Evolutionary conservation across 1,140 invertebrate genomes (phyloP), one percentile per base, ranked within the genome.

Genomic region (Drosophila neocordata): DNA sequence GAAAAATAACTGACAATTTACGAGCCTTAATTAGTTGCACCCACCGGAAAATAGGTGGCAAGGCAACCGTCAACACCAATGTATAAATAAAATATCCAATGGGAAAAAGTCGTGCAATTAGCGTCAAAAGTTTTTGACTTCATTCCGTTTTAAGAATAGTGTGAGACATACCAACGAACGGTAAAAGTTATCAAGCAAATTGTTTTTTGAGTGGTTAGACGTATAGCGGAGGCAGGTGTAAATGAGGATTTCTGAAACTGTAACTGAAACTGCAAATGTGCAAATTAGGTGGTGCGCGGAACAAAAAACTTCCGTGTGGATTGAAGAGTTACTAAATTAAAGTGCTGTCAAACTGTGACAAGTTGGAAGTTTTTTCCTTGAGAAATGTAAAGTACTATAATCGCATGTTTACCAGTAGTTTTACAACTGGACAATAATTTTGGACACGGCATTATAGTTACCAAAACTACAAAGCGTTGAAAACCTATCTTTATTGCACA

Each of bases 11-110:
- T 64, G 59, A 63, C 68, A 70, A 75, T 85, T 85, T 82, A 79
- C 65, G 78, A 78, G 63, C 68, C 65, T 69, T 85, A 85, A 85
- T 85, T 85, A 85, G 82, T 20, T 68, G 74, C 82, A 60, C 70
- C 70, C 69, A 44, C 69, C 35, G 20, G 18, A 67, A 27, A 34
- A 34, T 15, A 56, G 52, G 51, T 62, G 34, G 55, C 63, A 73
- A 73, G 56, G 20, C 70, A 56, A 56, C 53, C 53, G 27, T 56
- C 27, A 27, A 56, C 41, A 48, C 41, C 41, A 48, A 48, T 12
- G 34, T 35, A 24, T 65, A 73, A 59, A 55, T 18, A 58, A 59
- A 52, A 27, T 15, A 20, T 18, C 18, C 37, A 24, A 37, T 12
- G 11, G 37, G 57, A 15, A 67, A 24, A 60, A 52, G 34, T 38